Conservation (phyloP, 2,113 vertebrate genomes). For the Myotis lucifugus region DNA sequence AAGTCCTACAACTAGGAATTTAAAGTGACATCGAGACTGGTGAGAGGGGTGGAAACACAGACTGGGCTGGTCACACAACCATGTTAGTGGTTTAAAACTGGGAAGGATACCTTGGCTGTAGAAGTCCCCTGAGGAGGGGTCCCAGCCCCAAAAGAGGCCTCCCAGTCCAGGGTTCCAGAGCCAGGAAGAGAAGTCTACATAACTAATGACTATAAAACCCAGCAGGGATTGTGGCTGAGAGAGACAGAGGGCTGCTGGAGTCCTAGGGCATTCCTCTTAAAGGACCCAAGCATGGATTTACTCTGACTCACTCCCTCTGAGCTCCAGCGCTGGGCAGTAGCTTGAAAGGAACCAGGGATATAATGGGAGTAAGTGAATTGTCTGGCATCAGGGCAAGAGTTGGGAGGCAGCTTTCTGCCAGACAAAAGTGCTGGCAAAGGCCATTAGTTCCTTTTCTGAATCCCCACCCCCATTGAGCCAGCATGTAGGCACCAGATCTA, state of each 20-base stretch:
- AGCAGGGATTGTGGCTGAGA: not conserved
- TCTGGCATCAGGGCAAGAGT: not conserved
- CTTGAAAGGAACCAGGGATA: not conserved
- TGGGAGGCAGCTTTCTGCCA: too few species aligned
- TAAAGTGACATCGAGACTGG: not conserved
- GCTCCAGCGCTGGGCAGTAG: not conserved
- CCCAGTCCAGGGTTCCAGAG: not conserved
- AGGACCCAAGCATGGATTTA: not conserved
- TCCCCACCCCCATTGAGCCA: not conserved
- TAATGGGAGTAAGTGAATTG: not conserved
- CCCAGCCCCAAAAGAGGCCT: not conserved
- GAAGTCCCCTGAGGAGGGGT: not conserved
- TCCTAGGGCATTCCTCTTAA: not conserved
- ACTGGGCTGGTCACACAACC: not conserved
- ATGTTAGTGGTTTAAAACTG: not conserved
- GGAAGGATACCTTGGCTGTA: not conserved
- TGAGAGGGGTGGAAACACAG: not conserved
- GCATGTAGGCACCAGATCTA: not conserved
- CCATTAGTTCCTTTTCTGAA: not conserved
- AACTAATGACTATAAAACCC: not conserved
- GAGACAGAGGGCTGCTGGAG: not conserved
- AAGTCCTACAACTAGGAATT: not conserved
- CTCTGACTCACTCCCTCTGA: not conserved
- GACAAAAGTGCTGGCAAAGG: not conserved
- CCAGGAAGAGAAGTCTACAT: not conserved